Conservation (phyloP, 1,140 invertebrate genomes). For the Acromyrmex heyeri region DNA sequence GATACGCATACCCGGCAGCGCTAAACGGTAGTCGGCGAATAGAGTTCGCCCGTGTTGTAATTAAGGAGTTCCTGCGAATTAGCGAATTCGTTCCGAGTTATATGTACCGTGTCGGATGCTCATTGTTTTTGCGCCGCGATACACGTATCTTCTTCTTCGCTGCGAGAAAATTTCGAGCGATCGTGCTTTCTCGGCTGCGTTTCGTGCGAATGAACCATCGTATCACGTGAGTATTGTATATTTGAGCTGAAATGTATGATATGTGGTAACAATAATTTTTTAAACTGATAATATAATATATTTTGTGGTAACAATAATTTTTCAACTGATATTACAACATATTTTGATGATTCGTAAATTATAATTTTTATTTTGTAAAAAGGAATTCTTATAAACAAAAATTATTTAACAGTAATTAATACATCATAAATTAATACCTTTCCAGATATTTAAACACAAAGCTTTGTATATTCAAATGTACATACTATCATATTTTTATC, state of each 20-base stretch:
- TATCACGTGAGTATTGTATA: too few relatives aligned
- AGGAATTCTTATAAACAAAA: neutral
- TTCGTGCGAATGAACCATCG: neutral
- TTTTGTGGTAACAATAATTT: neutral
- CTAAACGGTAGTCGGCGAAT: conserved; percentile 84
- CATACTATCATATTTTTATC: neutral
- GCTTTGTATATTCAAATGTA: neutral
- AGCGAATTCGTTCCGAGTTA: conserved; percentile 61
- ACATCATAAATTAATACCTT: neutral
- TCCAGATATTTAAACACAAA: neutral
- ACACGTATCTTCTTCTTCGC: neutral
- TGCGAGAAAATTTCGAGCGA: conserved; percentile 27
- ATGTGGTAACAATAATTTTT: neutral
- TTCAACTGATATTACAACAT: neutral
- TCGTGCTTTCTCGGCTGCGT: conserved; percentile 21
- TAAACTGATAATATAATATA: neutral
- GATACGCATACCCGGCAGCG: conserved; percentile 79
- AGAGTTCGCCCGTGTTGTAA: conserved; percentile 81
- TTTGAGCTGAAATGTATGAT: neutral
- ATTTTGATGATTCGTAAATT: neutral
- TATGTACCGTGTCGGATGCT: conserved; percentile 48
- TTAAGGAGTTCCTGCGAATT: conserved; percentile 83
- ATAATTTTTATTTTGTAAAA: conserved; percentile 6
- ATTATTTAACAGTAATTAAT: neutral
- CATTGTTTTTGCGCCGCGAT: conserved; percentile 34